These are phyloP conservation scores for Cercocebus atys DNA, from an alignment of 2,113 vertebrate genomes.

Conservation along the genomic window DNA sequence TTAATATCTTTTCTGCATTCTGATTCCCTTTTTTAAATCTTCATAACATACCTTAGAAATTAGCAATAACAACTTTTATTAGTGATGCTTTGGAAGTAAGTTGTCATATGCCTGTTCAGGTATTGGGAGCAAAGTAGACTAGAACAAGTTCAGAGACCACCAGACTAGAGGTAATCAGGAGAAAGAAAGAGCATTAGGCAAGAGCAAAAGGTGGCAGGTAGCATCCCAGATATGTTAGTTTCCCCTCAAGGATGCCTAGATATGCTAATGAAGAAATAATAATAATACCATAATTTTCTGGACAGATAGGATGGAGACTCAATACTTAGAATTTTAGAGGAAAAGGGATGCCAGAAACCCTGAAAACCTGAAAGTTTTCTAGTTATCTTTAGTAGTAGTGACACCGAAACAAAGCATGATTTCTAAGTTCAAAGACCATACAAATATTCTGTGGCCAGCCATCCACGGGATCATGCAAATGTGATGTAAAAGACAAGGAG, in stretches of 20 bases:
- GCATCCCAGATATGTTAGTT: neutral
- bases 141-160: neutral
- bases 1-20: neutral
- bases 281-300: neutral
- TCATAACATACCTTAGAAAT: neutral
- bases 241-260: neutral
- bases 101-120: neutral
- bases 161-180: neutral
- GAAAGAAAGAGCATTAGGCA: neutral
- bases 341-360: neutral
- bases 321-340: neutral
- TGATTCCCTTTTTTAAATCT: neutral
- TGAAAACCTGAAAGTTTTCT: neutral
- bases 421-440: neutral
- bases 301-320: neutral
- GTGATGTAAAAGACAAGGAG: neutral
- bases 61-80: neutral
- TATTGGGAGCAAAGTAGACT: neutral
- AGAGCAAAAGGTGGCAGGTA: neutral
- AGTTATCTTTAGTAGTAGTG: neutral
- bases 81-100: neutral
- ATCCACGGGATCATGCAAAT: neutral
- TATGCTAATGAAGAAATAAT: neutral
- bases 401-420: neutral
- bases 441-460: neutral